Evolutionary conservation across 1,140 invertebrate genomes (phyloP).

Genomic region (Cyclargus thomasi): DNA sequence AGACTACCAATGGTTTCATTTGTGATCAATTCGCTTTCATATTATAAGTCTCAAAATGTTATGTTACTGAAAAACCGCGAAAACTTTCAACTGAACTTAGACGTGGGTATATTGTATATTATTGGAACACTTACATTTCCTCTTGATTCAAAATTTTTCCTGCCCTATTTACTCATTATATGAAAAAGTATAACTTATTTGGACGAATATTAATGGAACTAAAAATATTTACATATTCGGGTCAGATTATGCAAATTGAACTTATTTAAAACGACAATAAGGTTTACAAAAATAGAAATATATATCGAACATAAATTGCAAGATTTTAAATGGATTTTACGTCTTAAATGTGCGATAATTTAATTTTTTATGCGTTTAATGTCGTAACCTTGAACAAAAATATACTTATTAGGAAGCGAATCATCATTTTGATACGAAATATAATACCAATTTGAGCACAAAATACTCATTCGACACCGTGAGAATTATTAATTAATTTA

Average conservation of each 20-base stretch:
- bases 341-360: background rate
- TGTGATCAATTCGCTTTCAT: background rate
- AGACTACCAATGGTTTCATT: background rate
- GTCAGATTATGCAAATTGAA: background rate
- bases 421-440: background rate
- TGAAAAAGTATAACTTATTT: too few relatives aligned
- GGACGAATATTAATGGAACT: background rate
- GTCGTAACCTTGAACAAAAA: background rate
- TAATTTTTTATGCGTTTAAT: background rate
- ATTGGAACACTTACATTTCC: too few relatives aligned
- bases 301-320: background rate
- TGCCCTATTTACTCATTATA: too few relatives aligned
- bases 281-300: background rate
- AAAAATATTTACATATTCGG: background rate
- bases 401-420: conserved; percentile 1
- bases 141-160: too few relatives aligned
- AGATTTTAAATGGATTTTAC: background rate
- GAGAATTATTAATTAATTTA: background rate
- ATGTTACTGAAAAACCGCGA: too few relatives aligned
- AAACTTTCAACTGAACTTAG: too few relatives aligned
- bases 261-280: background rate
- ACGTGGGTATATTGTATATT: too few relatives aligned
- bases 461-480: background rate
- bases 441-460: background rate
- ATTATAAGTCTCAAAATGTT: too few relatives aligned